Evolutionary conservation across 2,113 vertebrate species (phyloP).

Genomic region (Cyrtonyx montezumae): DNA sequence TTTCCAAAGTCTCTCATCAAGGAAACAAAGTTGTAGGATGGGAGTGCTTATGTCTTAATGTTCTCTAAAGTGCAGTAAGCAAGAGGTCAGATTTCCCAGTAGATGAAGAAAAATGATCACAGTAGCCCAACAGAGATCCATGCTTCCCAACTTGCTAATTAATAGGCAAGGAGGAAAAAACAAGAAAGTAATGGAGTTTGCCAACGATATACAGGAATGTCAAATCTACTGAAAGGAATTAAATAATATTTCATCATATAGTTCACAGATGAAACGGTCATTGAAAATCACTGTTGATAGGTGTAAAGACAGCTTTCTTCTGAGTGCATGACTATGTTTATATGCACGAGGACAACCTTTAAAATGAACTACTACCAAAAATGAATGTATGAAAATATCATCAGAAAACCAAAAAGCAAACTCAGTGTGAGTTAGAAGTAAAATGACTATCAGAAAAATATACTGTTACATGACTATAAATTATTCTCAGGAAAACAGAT

Average conservation of each 20-base stretch:
- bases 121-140: not conserved
- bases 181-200: not conserved
- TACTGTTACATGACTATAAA: not conserved
- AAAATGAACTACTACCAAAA: not conserved
- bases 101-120: not conserved
- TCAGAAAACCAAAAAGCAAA: not conserved
- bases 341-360: not conserved
- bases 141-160: not conserved
- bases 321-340: not conserved
- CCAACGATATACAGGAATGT: not conserved
- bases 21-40: not conserved
- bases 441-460: not conserved
- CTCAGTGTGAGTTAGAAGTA: not conserved
- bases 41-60: not conserved
- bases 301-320: not conserved
- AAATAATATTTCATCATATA: not conserved
- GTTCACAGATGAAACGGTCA: not conserved
- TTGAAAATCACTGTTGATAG: not conserved
- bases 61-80: not conserved
- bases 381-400: not conserved
- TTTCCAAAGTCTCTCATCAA: not conserved
- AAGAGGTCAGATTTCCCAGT: not conserved
- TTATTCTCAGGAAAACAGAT: not conserved
- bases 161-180: not conserved
- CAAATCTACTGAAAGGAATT: not conserved